Percentiles rank a stretch among this genome's conserved stretches.
Evolutionary conservation across 2,797 vertebrate species (phyloP).

Genomic region (Xenentodon cancila): DNA sequence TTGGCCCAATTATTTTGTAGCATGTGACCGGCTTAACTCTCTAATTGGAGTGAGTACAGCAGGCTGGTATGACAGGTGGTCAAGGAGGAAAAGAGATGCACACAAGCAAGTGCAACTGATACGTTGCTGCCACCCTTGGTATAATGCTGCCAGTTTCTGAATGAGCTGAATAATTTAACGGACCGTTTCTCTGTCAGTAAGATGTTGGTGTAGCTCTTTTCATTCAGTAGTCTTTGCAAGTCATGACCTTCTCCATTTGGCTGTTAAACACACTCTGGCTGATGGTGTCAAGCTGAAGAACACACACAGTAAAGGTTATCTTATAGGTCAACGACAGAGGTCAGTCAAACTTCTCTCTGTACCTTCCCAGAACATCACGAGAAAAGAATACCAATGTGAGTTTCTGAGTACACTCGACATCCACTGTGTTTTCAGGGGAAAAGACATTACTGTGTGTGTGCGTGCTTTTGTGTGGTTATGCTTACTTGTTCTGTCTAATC

Average conservation of each 20-base stretch:
- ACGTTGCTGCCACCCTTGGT: background rate
- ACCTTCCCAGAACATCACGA: slow-evolving; percentile 17
- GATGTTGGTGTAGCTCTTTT: slow-evolving; percentile 9
- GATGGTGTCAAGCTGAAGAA: slow-evolving; percentile 2
- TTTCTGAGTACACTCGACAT: no score
- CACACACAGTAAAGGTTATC: slow-evolving; percentile 43
- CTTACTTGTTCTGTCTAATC: slow-evolving; percentile 50
- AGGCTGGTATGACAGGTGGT: background rate
- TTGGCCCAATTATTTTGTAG: no score
- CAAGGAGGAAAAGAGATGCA: background rate
- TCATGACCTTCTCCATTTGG: slow-evolving; percentile 42
- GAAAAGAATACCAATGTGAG: slow-evolving; percentile 34
- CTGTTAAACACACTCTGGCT: slow-evolving; percentile 22
- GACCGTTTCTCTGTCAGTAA: slow-evolving; percentile 19
- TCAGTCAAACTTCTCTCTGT: slow-evolving; percentile 32
- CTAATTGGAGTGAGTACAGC: background rate
- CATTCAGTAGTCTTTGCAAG: slow-evolving; percentile 23
- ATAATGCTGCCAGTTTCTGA: background rate
- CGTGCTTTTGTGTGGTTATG: slow-evolving; percentile 1
- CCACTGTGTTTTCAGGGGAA: no score
- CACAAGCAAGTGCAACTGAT: background rate
- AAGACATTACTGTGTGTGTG: background rate
- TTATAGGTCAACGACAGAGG: slow-evolving; percentile 49
- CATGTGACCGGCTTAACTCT: background rate
- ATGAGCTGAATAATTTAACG: slow-evolving; percentile 5